These are phyloP conservation scores for Tribolium freemani DNA, from an alignment of 2,888 invertebrate species.

Conservation along the genomic window DNA sequence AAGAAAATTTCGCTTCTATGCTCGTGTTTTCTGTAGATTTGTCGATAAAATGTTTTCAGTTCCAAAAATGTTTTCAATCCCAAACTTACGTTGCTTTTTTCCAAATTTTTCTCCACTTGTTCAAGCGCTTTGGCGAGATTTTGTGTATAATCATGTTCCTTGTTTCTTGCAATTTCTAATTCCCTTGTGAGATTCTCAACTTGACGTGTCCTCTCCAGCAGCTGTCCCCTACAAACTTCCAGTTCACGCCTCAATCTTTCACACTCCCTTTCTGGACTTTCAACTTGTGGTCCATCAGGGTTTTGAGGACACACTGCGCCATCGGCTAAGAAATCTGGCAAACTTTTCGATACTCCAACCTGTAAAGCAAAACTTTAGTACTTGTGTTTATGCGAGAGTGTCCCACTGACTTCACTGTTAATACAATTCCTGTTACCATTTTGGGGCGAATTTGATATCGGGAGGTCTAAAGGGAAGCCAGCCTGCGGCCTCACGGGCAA, in stretches of 20 bases:
- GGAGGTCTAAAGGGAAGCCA: conserved; percentile 66
- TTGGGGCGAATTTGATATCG: conserved; percentile 51
- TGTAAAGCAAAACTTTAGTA: background rate
- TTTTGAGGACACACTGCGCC: conserved; percentile 71
- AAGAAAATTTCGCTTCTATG: too few species aligned
- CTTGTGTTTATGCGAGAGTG: too few species aligned
- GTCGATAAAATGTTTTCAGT: too few species aligned
- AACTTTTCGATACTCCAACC: conserved; percentile 70
- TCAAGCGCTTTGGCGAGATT: conserved; percentile 72
- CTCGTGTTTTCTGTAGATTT: too few species aligned
- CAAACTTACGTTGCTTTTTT: conserved; percentile 71
- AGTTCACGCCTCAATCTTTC: conserved; percentile 72
- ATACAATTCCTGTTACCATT: conserved; percentile 54
- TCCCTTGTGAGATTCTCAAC: conserved; percentile 72
- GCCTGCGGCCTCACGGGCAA: conserved; percentile 61
- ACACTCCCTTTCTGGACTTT: conserved; percentile 62
- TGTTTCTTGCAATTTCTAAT: conserved; percentile 69
- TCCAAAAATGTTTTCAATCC: too few species aligned
- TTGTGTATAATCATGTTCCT: conserved; percentile 71
- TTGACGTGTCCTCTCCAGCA: conserved; percentile 70
- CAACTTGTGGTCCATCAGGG: conserved; percentile 53
- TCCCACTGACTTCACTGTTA: conserved; percentile 52
- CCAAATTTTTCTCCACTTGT: conserved; percentile 73
- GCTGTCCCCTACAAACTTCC: conserved; percentile 70
- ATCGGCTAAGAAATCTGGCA: conserved; percentile 81